Base-by-base conservation (phyloP, 2,888 invertebrate genomes). In the Caenorhabditis uteleia region DNA sequence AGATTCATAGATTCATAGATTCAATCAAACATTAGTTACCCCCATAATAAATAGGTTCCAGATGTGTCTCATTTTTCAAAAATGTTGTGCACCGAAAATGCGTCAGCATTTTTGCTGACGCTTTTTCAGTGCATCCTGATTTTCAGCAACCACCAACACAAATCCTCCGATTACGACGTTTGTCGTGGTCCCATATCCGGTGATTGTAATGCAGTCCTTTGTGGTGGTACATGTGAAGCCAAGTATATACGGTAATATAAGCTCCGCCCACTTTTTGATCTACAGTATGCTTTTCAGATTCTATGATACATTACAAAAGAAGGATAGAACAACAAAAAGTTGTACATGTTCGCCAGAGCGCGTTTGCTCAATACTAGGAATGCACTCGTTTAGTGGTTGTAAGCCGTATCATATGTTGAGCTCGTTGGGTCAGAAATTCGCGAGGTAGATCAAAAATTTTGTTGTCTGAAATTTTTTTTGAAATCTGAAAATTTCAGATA, bases 331-430 rank as follows among this genome's bases (percentile, higher is more conserved):
- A 1, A 48, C 61, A 2, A 62, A 72, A 31, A 53, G 51, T 7
- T 72, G 72, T 36, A 53, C 51, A 12, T 72, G 72, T 27, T 50
- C 60, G 21, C 45, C 68, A 50, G 70, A 68, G 26, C 33, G 62
- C 21, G 50, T 68, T 2, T 74, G 74, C 33, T 65, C 68, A n/a
- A 57, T 71, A 18, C 48, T 70, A 4, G 74, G 74, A 45, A 68
- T 74, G 58, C 50, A 65, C 38, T 61, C 69, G 5, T 59, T 58
- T 36, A 51, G 51, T 23, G 71, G 74, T 44, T 74, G 74, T 47
- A 57, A 61, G 27, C 49, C 69, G 8, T 74, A 74, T 50, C 34
- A 61, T 46, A 39, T 53, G 8, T 29, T 74, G 36, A 60, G 62
- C 29, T 62, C 69, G 0, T 34, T 58, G 6, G 71, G 47, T n/a